A percentile compares a stretch with the other conserved stretches of the same genome.
Conservation (phyloP, 2,797 vertebrate species). For the Enteromius fasciolatus region DNA sequence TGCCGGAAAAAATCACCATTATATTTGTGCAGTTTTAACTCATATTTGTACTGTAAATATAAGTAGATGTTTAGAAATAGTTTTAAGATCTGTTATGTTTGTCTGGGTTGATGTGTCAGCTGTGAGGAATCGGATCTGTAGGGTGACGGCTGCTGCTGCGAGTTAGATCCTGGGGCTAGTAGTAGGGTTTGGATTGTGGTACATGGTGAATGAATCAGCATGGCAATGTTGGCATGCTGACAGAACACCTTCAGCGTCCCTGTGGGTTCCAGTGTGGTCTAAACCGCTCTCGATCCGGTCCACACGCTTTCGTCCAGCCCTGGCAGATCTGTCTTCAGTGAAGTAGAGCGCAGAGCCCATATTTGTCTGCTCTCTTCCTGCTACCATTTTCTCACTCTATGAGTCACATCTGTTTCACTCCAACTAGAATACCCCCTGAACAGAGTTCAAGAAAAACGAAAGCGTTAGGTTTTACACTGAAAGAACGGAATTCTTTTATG, state of each 20-base stretch:
- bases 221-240: slow-evolving; percentile 21
- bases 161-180: slow-evolving; percentile 52
- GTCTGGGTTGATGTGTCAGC: slow-evolving; percentile 37
- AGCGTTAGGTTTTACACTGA: neutral
- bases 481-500: slow-evolving; percentile 13
- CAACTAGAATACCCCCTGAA: slow-evolving; percentile 25
- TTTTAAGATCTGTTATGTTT: slow-evolving; percentile 34
- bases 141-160: slow-evolving; percentile 64
- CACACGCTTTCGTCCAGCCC: slow-evolving; percentile 15
- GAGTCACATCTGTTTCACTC: slow-evolving; percentile 52
- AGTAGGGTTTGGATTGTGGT: slow-evolving; percentile 46
- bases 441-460: slow-evolving; percentile 43
- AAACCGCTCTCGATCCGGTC: slow-evolving; percentile 66
- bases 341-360: slow-evolving; percentile 39
- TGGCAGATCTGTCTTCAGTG: slow-evolving; percentile 29
- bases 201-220: slow-evolving; percentile 51
- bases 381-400: slow-evolving; percentile 20
- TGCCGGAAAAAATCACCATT: neutral
- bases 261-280: slow-evolving; percentile 49
- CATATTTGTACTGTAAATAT: slow-evolving; percentile 38
- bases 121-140: slow-evolving; percentile 43
- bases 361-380: slow-evolving; percentile 21
- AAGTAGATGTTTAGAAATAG: neutral
- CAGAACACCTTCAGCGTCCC: slow-evolving; percentile 42
- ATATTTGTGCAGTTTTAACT: neutral